Evolutionary conservation across 2,113 vertebrate species (phyloP).

Genomic region (Neotoma lepida): DNA sequence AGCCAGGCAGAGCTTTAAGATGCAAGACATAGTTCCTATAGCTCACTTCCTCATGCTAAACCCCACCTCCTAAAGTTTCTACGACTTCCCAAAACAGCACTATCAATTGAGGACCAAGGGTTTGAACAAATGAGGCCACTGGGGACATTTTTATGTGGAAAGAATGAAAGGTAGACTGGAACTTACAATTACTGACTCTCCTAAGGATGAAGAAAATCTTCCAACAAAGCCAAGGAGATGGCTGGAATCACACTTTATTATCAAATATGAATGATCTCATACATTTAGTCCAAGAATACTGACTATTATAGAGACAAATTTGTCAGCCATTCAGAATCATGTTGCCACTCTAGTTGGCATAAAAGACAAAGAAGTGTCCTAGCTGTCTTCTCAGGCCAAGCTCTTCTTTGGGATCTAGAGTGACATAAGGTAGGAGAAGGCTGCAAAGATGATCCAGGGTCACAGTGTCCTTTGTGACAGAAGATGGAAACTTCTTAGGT

Average conservation of each 20-base stretch:
- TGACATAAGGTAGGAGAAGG: accelerated
- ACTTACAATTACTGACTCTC: not conserved
- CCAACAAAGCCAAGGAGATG: not conserved
- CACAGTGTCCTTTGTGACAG: not conserved
- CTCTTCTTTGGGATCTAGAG: not conserved
- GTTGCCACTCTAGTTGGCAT: not conserved
- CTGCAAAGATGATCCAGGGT: not conserved
- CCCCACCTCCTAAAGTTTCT: not conserved
- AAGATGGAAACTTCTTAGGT: not conserved
- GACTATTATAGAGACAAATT: not conserved
- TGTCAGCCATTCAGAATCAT: not conserved
- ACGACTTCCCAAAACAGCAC: not conserved
- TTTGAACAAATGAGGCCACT: not conserved
- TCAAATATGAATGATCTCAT: not conserved
- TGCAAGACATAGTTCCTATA: not conserved
- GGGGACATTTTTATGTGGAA: not conserved
- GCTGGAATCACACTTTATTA: not conserved
- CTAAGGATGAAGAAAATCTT: not conserved
- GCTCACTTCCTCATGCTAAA: not conserved
- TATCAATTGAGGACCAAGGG: not conserved
- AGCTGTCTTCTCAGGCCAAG: not conserved
- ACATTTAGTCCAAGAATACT: not conserved
- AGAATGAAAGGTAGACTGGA: not conserved
- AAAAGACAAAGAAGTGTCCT: not conserved
- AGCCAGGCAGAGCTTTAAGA: not conserved